phyloP scores from a whole-genome alignment of 2,888 invertebrate genomes.

The Drosophila pegasa region DNA sequence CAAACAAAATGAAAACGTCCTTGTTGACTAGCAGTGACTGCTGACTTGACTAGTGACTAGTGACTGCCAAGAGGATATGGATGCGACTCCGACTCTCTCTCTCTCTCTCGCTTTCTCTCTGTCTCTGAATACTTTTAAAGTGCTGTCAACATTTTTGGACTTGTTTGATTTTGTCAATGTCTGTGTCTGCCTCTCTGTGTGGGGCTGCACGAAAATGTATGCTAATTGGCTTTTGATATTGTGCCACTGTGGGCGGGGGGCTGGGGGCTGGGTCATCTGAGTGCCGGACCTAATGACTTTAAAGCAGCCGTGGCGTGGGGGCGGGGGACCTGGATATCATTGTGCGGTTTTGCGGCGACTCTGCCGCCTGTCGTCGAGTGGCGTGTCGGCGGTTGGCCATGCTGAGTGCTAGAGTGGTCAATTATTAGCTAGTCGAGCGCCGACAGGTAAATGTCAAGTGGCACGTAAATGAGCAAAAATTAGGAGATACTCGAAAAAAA shows the following conservation, averaged over 20 bases:
- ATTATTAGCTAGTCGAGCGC: background rate
- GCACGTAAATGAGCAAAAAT: background rate
- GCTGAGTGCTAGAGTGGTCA: slow-evolving; percentile 32
- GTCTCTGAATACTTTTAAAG: slow-evolving; percentile 72
- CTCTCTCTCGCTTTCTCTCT: background rate
- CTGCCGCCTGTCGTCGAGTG: slow-evolving; percentile 25
- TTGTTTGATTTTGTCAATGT: slow-evolving; percentile 67
- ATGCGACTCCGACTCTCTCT: background rate
- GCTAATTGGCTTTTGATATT: slow-evolving; percentile 80
- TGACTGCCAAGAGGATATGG: slow-evolving; percentile 5
- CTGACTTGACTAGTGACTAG: slow-evolving; percentile 19
- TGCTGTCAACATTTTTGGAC: slow-evolving; percentile 70
- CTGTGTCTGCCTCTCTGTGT: slow-evolving; percentile 1
- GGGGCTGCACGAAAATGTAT: slow-evolving; percentile 66
- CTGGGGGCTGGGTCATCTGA: slow-evolving; percentile 18
- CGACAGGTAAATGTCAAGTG: slow-evolving; percentile 15
- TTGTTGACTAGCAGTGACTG: slow-evolving; percentile 62
- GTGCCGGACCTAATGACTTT: slow-evolving; percentile 56
- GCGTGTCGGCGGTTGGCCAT: slow-evolving; percentile 40
- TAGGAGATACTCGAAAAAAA: background rate
- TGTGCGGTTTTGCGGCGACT: slow-evolving; percentile 51
- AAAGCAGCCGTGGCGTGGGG: slow-evolving; percentile 31
- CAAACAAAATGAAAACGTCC: slow-evolving; percentile 74
- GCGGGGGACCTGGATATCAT: slow-evolving; percentile 46
- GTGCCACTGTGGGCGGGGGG: slow-evolving; percentile 45